These are phyloP conservation scores for Molossus molossus DNA, from an alignment of 2,797 vertebrate species.

Conservation along the genomic window DNA sequence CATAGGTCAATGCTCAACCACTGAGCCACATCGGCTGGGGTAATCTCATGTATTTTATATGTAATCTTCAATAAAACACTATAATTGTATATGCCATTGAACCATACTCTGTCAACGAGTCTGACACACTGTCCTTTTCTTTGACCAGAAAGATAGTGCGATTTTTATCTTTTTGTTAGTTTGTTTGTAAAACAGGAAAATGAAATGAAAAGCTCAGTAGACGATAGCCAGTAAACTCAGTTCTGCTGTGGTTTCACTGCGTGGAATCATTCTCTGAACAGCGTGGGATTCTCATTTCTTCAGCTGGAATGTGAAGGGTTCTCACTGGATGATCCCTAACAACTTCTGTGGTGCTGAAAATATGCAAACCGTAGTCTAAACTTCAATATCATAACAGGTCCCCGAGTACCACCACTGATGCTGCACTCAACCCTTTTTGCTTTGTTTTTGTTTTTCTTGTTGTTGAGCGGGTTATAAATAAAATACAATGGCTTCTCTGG, in stretches of 20 bases:
- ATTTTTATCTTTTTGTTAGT: slow-evolving; percentile 48
- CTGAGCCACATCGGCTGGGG: neutral
- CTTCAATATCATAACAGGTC: neutral
- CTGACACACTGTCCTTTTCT: neutral
- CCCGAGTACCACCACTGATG: neutral
- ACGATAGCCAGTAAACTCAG: neutral
- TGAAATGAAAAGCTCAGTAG: neutral
- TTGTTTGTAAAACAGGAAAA: slow-evolving; percentile 17
- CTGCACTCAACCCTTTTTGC: neutral
- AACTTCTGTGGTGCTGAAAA: neutral
- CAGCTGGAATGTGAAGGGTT: neutral
- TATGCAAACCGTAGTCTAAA: neutral
- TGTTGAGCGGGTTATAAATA: neutral
- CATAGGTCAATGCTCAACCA: too few relatives aligned
- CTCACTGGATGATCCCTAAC: neutral
- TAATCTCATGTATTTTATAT: slow-evolving; percentile 79
- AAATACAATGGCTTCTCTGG: neutral
- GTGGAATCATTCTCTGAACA: neutral
- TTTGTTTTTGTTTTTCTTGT: neutral
- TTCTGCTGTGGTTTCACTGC: neutral
- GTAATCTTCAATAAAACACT: slow-evolving; percentile 79
- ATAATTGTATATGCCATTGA: slow-evolving; percentile 76
- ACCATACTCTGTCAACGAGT: slow-evolving; percentile 35
- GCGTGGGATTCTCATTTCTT: neutral
- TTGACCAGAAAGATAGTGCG: neutral